Evolutionary conservation across 1,140 invertebrate genomes (phyloP).

Genomic region (Globodera ellingtonae): DNA sequence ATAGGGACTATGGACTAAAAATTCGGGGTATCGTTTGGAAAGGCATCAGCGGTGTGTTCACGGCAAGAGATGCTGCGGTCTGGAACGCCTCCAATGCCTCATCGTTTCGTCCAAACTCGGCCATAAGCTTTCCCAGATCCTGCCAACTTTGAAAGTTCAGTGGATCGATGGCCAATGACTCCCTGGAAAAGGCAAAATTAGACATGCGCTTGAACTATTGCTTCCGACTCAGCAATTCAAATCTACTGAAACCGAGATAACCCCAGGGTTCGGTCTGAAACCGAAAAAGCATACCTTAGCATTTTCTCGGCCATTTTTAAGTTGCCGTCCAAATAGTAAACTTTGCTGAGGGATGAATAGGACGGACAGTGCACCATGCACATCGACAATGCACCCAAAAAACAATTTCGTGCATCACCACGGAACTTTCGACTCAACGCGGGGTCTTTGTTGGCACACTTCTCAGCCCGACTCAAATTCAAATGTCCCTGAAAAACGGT

Average conservation of each 20-base stretch:
- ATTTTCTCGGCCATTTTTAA: slow-evolving; percentile 62
- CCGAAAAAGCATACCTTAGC: slow-evolving; percentile 44
- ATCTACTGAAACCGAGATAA: too few species aligned
- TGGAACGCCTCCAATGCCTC: slow-evolving; percentile 57
- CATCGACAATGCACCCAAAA: slow-evolving; percentile 58
- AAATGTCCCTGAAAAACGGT: slow-evolving; percentile 52
- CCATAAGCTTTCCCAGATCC: slow-evolving; percentile 50
- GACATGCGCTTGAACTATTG: neutral
- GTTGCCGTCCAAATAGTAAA: slow-evolving; percentile 56
- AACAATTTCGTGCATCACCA: slow-evolving; percentile 52
- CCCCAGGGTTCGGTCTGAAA: too few species aligned
- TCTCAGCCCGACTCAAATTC: slow-evolving; percentile 46
- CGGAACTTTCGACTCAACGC: slow-evolving; percentile 27
- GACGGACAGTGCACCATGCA: slow-evolving; percentile 54
- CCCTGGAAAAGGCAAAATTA: slow-evolving; percentile 48
- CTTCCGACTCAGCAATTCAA: neutral
- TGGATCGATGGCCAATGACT: slow-evolving; percentile 56
- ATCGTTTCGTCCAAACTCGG: slow-evolving; percentile 37
- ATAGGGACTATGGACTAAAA: slow-evolving; percentile 29
- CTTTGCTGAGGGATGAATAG: slow-evolving; percentile 42
- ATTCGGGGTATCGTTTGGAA: slow-evolving; percentile 60
- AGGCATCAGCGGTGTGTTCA: slow-evolving; percentile 58
- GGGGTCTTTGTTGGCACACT: slow-evolving; percentile 28
- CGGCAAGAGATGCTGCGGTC: slow-evolving; percentile 50
- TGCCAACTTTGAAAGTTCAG: slow-evolving; percentile 55